Base-by-base conservation (phyloP, 92 coral and sea anemone species). In the Zoanthus solanderi region DNA sequence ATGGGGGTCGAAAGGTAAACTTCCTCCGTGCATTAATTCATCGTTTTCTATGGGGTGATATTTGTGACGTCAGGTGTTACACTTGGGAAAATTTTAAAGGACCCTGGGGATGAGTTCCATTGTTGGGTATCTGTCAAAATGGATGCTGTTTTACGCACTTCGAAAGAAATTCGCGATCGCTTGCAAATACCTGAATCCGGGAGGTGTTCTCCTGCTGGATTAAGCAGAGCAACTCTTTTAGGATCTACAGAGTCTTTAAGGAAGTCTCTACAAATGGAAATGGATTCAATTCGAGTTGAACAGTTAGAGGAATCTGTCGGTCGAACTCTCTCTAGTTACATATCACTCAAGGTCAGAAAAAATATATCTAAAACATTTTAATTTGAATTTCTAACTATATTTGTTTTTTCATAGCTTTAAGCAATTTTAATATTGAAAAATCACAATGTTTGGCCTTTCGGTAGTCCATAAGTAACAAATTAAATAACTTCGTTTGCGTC, bases 231-330 rank as follows among this genome's bases (percentile, higher is more conserved):
- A 23, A 88, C 93, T 14, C 87, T 90, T 13, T 63, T 83, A 30
- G 93, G 89, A 34, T 90, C 91, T 28, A 90, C 91, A 5, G 98
- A 94, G 72, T 91, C 95, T 53, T 91, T 95, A 67, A 90, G 88
- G 74, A 95, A 58, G 23, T 81, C 94, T 50, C 74, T 94, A 37
- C 95, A 94, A 86, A 76, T 95, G 96, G 98, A 94, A 81, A 89
- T 94, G 85, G 94, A 94, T 54, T 93, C 98, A 1, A 79, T 93
- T 47, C 94, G 90, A 75, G 34, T 84, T 1, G 93, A 93, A 45
- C 83, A 84, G 32, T 29, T 45, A 6, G 84, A 78, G n/a, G 98
- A 94, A 72, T 89, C 93, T 60, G 90, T 94, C 9, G 92, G 91
- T 9, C 87, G 96, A 37, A 85, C 90, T 50, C 79, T 93, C 29